Conservation (phyloP, 2,797 vertebrate species). For the Anableps anableps region DNA sequence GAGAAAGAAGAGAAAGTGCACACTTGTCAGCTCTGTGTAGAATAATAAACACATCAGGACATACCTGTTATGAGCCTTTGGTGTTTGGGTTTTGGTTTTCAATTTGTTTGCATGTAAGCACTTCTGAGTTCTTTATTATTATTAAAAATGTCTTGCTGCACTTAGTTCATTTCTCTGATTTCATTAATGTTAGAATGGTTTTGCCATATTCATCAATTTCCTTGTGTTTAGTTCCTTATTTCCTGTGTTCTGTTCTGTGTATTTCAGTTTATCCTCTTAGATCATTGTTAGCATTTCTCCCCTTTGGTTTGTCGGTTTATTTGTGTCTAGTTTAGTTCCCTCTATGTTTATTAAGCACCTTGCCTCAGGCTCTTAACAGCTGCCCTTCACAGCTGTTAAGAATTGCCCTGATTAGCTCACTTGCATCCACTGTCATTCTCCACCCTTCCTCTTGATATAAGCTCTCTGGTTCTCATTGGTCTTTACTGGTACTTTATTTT, state of each 20-base stretch:
- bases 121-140: not conserved
- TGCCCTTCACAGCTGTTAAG: no score
- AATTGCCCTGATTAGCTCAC: no score
- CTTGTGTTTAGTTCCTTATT: not conserved
- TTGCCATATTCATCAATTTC: not conserved
- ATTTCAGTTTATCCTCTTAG: not conserved
- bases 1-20: not conserved
- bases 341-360: no score
- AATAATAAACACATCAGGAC: not conserved
- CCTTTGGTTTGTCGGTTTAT: no score
- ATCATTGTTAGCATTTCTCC: no score
- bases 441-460: no score
- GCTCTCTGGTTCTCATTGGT: no score
- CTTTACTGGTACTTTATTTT: no score
- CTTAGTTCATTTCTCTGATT: not conserved
- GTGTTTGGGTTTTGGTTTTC: not conserved
- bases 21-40: not conserved
- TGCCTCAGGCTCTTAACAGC: no score
- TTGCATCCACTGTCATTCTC: no score
- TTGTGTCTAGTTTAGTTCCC: no score
- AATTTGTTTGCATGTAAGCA: not conserved
- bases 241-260: not conserved
- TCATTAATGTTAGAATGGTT: not conserved
- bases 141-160: not conserved
- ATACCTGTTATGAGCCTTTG: not conserved